Evolutionary conservation across 1,140 invertebrate genomes (phyloP), one percentile per base, ranked within the genome.

Genomic region (Mactra quadrangularis): DNA sequence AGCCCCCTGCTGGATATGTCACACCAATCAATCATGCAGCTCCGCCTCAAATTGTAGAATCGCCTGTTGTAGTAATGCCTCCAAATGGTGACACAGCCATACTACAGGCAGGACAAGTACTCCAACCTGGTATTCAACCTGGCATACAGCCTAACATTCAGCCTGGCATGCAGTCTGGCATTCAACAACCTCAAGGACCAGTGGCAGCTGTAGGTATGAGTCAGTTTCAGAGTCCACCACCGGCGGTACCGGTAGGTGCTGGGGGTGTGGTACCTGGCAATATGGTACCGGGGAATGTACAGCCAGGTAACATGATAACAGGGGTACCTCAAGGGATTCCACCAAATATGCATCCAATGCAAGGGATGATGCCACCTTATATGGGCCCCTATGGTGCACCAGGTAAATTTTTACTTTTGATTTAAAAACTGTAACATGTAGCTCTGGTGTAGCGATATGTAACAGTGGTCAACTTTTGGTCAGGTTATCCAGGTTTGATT

Each of bases 71-170:
- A 29, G 11, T 45, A 33, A 33, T 70, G 52, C 77, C 64, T 31
- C 60, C 62, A 25, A 81, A 81, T 70, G 77, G 53, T 29, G 77
- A 81, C 29, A 17, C 77, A 17, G 64, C 77, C 1, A 81, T 81
- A 29, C 25, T 81, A 9, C 77, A 81, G 15, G 41, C 66, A 19
- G 77, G 77, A 33, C 59, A 50, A 19, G 41, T 57, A 9, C 31
- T 81, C 29, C 50, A 59, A 27, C 62, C 33, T 27, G 50, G 50
- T 13, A 22, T 55, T 17, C 47, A n/a, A 33, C 31, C 22, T 25
- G 52, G 31, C 31, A 71, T 71, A 45, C 68, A 71, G 68, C n/a
- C 19, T 19, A 53, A 53, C 9, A n/a, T 81, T 19, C 50, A 59
- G 19, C 62, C 33, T 27, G 50, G 50, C 11, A 22, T 55, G 31